Conservation (phyloP, 2,888 invertebrate species). For the Hymenopus coronatus region DNA sequence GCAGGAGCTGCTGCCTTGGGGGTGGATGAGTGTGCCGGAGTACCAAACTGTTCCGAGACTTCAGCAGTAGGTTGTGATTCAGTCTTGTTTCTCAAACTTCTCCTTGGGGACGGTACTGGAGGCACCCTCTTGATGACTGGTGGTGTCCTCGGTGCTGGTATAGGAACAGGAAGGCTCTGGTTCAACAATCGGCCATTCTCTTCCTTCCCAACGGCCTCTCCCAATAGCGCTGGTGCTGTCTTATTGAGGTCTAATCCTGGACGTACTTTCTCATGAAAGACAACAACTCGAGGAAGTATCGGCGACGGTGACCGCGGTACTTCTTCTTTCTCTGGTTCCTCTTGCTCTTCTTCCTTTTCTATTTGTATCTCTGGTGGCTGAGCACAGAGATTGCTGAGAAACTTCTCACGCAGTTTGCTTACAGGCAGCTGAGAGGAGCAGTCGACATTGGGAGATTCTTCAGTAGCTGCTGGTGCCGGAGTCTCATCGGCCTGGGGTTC, state of each 20-base stretch:
- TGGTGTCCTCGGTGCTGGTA: not conserved
- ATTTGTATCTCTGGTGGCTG: not conserved
- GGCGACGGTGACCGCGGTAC: too few species aligned
- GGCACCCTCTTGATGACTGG: not conserved
- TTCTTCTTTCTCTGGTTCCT: not conserved
- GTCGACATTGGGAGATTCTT: not conserved
- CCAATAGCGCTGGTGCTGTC: not conserved
- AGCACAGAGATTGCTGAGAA: not conserved
- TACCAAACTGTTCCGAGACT: not conserved
- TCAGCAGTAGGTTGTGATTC: not conserved
- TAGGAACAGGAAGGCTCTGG: not conserved
- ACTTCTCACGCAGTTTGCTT: not conserved
- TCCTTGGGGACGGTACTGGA: not conserved
- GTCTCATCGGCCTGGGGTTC: not conserved
- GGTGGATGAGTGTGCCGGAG: conserved; percentile 49
- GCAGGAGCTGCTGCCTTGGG: conserved; percentile 42
- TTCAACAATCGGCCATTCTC: not conserved
- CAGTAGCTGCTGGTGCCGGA: not conserved
- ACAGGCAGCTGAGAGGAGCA: not conserved
- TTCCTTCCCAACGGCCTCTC: not conserved
- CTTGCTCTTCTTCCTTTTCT: not conserved
- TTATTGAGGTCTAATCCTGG: not conserved
- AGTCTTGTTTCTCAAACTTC: not conserved
- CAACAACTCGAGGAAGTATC: not conserved
- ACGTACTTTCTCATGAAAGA: not conserved